Evolutionary conservation across 2,888 invertebrate species (phyloP).

Genomic region (Mimachlamys varia): DNA sequence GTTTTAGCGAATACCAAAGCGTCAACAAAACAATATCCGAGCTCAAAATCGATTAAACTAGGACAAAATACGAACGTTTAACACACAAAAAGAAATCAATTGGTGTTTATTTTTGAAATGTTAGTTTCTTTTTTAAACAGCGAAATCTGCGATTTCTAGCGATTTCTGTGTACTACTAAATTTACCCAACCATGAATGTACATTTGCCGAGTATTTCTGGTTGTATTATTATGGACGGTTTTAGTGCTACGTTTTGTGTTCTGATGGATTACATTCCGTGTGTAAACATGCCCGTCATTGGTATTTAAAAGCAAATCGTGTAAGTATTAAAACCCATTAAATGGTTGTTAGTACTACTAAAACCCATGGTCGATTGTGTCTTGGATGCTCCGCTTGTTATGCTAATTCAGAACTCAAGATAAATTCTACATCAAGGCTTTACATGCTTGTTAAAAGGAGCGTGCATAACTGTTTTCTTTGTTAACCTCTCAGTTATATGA

Average conservation of each 20-base stretch:
- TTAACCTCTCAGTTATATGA: not conserved
- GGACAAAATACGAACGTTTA: too few species aligned
- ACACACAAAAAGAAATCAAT: too few species aligned
- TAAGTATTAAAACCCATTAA: not conserved
- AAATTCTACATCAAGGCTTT: not conserved
- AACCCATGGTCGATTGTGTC: not conserved
- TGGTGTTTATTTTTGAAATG: too few species aligned
- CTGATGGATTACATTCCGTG: not conserved
- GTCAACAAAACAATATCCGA: too few species aligned
- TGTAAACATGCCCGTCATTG: not conserved
- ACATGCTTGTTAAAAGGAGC: not conserved
- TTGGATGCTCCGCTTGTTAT: not conserved
- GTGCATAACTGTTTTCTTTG: not conserved
- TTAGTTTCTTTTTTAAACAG: too few species aligned
- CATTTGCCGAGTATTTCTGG: not conserved
- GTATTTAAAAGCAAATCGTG: slow-evolving; percentile 8
- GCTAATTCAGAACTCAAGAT: not conserved
- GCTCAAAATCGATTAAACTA: too few species aligned
- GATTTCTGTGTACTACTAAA: too few species aligned
- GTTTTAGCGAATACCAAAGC: too few species aligned
- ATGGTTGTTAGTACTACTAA: not conserved
- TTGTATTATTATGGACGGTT: not conserved
- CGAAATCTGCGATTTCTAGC: too few species aligned
- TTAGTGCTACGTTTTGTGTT: too few species aligned
- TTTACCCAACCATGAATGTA: too few species aligned